These are phyloP conservation scores for Drosophila mettleri DNA, from an alignment of 2,888 invertebrate species.

Conservation along the genomic window DNA sequence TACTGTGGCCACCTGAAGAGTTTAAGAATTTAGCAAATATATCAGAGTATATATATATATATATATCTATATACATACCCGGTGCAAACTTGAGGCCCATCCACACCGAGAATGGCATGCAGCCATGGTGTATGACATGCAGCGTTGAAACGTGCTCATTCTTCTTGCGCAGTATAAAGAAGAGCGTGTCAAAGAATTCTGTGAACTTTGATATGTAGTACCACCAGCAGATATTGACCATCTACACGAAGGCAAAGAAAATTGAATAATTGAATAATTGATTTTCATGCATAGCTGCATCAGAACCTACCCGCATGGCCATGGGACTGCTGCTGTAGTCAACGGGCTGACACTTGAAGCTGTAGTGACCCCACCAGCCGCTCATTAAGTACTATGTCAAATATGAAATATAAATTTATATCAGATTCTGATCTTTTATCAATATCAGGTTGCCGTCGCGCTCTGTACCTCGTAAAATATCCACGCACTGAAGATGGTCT, in stretches of 20 bases:
- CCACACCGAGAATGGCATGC: constrained; percentile 98
- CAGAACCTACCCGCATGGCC: constrained; percentile 88
- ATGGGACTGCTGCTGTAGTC: constrained; percentile 91
- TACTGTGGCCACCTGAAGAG: constrained; percentile 95
- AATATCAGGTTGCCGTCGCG: neutral
- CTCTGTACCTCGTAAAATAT: constrained; percentile 95
- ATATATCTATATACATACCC: constrained; percentile 86
- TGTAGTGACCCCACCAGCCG: constrained; percentile 93
- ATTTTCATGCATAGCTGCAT: neutral
- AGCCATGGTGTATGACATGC: constrained; percentile 98
- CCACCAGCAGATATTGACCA: constrained; percentile 98
- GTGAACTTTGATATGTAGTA: constrained; percentile 98
- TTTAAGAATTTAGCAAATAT: neutral
- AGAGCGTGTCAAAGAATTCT: constrained; percentile 98
- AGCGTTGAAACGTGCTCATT: constrained; percentile 96
- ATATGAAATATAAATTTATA: neutral
- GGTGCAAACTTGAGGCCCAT: constrained; percentile 98
- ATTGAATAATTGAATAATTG: constrained; percentile 7
- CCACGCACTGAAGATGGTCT: constrained; percentile 95
- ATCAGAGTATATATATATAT: neutral
- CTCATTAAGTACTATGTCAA: constrained; percentile 86
- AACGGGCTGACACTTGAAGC: constrained; percentile 93
- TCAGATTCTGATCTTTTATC: neutral
- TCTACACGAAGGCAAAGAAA: constrained; percentile 86
- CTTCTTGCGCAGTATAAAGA: constrained; percentile 98